Base-by-base conservation (phyloP, 2,888 invertebrate species). In the Drosophila antonietae region DNA sequence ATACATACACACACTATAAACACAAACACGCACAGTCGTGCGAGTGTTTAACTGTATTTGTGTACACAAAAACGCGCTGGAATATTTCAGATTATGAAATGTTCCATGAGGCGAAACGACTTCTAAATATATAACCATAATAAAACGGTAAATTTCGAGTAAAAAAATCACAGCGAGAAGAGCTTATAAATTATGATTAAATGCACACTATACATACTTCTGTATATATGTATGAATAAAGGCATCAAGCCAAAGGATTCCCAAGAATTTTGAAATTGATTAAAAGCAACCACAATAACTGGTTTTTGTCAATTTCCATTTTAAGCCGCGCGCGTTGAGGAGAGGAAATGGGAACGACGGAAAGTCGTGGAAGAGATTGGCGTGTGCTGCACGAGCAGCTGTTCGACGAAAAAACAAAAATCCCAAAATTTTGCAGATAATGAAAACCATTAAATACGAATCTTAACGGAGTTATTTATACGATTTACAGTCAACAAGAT, bases 361-460 rank as follows among this genome's bases (percentile, higher is more conserved):
- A 28, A 44, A 39, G 23, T 14, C 52, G 23, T 49, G 15, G 14
- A 20, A 28, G 8, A 20, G 60, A 70, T 66, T 69, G 66, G 57
- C 47, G 64, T 41, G 60, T 31, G 46, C 52, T 23, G 62, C 43
- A 49, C 49, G 59, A 47, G 58, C 47, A 20, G 28, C 28, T 10
- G 49, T 9, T n/a, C 9, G 1, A 20, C 28, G 7, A 20, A 23
- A 49, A 46, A 46, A 46, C 14, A n/a, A 51, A 51, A 33, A 68
- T 57, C 57, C 51, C 46, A 61, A 59, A 79, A 53, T 69, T 66
- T 55, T 15, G 18, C 56, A 55, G 88, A 88, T 83, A 88, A 83
- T 71, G 78, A 70, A 86, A 80, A 67, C 72, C 83, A 83, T 84
- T 84, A 83, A 89, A 89, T 64, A 67, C 64, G 73, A 71, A 89